Evolutionary conservation across 2,113 vertebrate genomes (phyloP).

Genomic region (Callorhinus ursinus): DNA sequence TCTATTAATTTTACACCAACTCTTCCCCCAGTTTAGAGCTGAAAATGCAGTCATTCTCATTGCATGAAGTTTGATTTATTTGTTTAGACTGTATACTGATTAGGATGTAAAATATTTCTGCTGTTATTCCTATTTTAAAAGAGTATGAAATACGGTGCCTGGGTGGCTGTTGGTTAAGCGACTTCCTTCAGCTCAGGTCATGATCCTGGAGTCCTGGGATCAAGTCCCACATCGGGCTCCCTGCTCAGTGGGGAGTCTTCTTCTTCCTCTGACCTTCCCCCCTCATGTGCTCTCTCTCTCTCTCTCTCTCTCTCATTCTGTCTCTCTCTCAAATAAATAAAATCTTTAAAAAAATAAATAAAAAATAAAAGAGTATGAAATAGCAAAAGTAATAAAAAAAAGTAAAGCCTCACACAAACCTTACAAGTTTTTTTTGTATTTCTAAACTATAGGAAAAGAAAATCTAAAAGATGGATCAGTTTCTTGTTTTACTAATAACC

Average conservation of each 20-base stretch:
- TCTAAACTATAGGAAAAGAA: not conserved
- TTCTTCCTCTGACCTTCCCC: too few species aligned
- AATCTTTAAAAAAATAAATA: too few species aligned
- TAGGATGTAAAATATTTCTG: not conserved
- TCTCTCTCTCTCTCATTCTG: too few species aligned
- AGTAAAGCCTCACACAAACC: not conserved
- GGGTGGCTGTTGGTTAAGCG: too few species aligned
- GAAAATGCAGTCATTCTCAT: not conserved
- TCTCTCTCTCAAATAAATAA: not conserved
- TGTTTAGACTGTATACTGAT: not conserved
- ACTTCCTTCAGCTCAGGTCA: too few species aligned
- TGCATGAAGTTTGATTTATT: not conserved
- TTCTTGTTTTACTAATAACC: not conserved
- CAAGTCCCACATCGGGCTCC: too few species aligned
- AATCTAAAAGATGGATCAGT: not conserved
- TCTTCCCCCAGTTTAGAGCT: not conserved
- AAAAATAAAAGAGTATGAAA: not conserved
- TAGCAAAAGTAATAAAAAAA: not conserved
- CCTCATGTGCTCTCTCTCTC: too few species aligned
- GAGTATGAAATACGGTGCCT: not conserved
- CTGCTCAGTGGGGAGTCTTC: too few species aligned
- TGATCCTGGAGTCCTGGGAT: too few species aligned
- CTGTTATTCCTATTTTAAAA: not conserved
- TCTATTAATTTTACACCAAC: not conserved
- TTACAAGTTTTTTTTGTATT: not conserved